Percentiles rank a stretch among this genome's conserved stretches.
Evolutionary conservation across 2,888 invertebrate species (phyloP).

Genomic region (Branchipolynoe longqiensis): DNA sequence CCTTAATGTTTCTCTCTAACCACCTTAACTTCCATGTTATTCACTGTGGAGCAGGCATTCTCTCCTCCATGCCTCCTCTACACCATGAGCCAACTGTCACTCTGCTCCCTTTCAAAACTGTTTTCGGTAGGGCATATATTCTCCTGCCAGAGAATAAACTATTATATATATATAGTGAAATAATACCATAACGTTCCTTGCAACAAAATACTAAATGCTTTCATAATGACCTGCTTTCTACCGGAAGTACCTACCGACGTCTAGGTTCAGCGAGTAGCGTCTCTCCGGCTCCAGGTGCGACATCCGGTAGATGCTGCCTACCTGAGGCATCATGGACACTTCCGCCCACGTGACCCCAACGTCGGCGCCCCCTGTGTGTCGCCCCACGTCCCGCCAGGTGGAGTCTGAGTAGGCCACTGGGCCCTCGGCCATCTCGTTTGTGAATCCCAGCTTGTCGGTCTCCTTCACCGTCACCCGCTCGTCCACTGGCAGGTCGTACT

Average conservation of each 20-base stretch:
- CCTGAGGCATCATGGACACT: constrained; percentile 49
- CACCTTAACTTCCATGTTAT: too few species aligned
- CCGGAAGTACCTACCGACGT: constrained; percentile 36
- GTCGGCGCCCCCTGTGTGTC: background rate
- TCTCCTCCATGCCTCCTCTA: too few species aligned
- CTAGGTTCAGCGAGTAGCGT: constrained; percentile 42
- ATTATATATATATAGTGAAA: too few species aligned
- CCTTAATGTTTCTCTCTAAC: too few species aligned
- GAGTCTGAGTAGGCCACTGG: constrained; percentile 49
- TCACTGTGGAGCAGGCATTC: too few species aligned
- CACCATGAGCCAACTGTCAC: too few species aligned
- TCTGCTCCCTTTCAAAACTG: too few species aligned
- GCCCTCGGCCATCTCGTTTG: constrained; percentile 53
- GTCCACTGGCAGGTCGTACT: constrained; percentile 55
- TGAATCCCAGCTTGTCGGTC: constrained; percentile 50
- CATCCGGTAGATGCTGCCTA: constrained; percentile 37
- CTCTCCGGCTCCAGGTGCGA: constrained; percentile 19
- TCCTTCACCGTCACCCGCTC: constrained; percentile 45
- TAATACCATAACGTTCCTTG: too few species aligned
- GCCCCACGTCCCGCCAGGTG: background rate
- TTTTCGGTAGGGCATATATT: too few species aligned
- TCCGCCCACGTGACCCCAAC: constrained; percentile 30
- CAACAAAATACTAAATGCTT: too few species aligned
- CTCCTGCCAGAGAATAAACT: too few species aligned
- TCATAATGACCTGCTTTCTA: too few species aligned